These are phyloP conservation scores for Holcopasites calliopsidis DNA, from an alignment of 1,140 invertebrate species.

Conservation along the genomic window DNA sequence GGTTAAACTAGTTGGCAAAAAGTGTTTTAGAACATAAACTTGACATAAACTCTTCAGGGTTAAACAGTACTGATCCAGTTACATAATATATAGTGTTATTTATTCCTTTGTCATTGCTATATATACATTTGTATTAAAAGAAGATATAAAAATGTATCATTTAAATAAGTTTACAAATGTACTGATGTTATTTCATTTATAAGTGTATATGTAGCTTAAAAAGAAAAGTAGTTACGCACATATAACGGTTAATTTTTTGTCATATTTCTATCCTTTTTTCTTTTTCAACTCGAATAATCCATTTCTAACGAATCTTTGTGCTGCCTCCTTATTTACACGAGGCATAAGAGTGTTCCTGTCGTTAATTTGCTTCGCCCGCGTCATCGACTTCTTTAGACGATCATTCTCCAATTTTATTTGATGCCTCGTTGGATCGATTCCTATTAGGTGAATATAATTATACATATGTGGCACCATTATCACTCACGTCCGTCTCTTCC, in stretches of 20 bases:
- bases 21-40: background rate
- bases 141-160: background rate
- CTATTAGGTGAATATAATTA: slow-evolving; percentile 54
- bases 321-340: slow-evolving; percentile 73
- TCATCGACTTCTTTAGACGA: slow-evolving; percentile 75
- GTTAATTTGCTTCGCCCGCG: slow-evolving; percentile 75
- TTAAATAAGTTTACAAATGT: background rate
- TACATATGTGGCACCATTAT: background rate
- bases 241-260: too few relatives aligned
- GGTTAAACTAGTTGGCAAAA: background rate
- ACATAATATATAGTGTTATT: background rate
- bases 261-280: slow-evolving; percentile 9
- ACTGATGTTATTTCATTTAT: too few relatives aligned
- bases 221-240: too few relatives aligned
- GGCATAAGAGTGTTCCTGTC: slow-evolving; percentile 75
- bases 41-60: background rate
- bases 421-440: slow-evolving; percentile 70
- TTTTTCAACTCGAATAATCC: slow-evolving; percentile 75
- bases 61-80: background rate
- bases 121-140: background rate
- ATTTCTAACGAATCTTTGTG: slow-evolving; percentile 76
- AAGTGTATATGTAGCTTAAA: too few relatives aligned
- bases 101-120: background rate
- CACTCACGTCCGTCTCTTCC: background rate
- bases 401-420: slow-evolving; percentile 76